Conservation (phyloP, 1,140 invertebrate genomes). For the Heliothis subflexa region DNA sequence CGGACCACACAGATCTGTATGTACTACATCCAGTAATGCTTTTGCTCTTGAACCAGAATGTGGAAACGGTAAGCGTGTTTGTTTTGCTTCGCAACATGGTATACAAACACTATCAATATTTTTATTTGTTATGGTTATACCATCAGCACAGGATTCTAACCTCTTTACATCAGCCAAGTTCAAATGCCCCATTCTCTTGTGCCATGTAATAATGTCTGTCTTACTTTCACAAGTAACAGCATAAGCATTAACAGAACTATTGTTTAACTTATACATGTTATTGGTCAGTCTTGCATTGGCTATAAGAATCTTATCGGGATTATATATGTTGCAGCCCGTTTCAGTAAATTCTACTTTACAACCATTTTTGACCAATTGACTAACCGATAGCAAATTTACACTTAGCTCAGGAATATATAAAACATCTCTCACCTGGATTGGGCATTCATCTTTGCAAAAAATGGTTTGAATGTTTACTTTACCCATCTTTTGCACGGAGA, state of each 20-base stretch:
- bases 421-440: conserved; percentile 61
- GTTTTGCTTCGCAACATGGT: too few species aligned
- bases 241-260: conserved; percentile 48
- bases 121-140: too few species aligned
- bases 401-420: conserved; percentile 59
- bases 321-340: neutral
- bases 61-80: too few species aligned
- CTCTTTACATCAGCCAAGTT: too few species aligned
- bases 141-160: too few species aligned
- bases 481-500: conserved; percentile 55
- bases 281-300: neutral
- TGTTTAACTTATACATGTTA: conserved; percentile 11
- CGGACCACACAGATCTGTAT: too few species aligned
- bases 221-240: too few species aligned
- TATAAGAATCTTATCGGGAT: neutral
- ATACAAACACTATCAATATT: too few species aligned
- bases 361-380: conserved; percentile 44
- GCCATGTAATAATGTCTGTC: too few species aligned
- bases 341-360: conserved; percentile 20
- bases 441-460: conserved; percentile 10
- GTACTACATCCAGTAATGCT: too few species aligned
- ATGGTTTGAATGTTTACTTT: conserved; percentile 55
- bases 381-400: conserved; percentile 59
- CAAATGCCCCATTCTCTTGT: too few species aligned
- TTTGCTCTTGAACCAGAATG: too few species aligned